These are phyloP conservation scores for Stigmatopora nigra DNA, from an alignment of 2,113 vertebrate genomes.

Conservation along the genomic window DNA sequence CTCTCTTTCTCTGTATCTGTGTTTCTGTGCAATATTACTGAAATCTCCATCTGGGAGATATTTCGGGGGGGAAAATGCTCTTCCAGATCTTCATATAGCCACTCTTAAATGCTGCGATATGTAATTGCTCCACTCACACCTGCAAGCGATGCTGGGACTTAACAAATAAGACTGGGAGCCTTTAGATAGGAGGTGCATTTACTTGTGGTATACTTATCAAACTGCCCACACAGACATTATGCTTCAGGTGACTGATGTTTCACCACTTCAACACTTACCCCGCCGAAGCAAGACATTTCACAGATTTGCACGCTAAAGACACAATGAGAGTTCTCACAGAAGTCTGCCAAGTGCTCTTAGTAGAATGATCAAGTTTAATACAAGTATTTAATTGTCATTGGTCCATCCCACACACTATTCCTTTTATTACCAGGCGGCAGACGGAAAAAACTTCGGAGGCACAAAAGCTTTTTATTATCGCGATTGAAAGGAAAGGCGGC, in stretches of 20 bases:
- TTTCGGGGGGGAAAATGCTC: background rate
- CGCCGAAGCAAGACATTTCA: background rate
- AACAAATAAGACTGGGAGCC: background rate
- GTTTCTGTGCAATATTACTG: too few species aligned
- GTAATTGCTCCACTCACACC: slow-evolving; percentile 8
- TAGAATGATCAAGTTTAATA: slow-evolving; percentile 2
- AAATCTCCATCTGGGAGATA: too few species aligned
- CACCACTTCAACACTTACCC: background rate
- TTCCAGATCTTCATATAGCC: slow-evolving; percentile 26
- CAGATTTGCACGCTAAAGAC: background rate
- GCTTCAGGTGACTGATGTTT: slow-evolving; percentile 5
- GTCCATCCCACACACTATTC: background rate
- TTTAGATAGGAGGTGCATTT: slow-evolving; percentile 8
- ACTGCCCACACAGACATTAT: background rate
- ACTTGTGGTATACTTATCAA: slow-evolving; percentile 9
- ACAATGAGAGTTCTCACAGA: slow-evolving; percentile 2
- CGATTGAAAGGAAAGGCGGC: slow-evolving; percentile 9
- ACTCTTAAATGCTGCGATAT: slow-evolving; percentile 12
- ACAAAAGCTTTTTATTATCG: slow-evolving; percentile 10
- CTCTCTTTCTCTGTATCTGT: too few species aligned
- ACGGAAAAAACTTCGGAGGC: background rate
- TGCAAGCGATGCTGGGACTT: slow-evolving; percentile 15
- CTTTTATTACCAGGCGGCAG: slow-evolving; percentile 1
- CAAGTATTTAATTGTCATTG: background rate
- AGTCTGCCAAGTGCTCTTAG: background rate